phyloP scores from a whole-genome alignment of 2,888 invertebrate species.

The Zele albiditarsus region DNA sequence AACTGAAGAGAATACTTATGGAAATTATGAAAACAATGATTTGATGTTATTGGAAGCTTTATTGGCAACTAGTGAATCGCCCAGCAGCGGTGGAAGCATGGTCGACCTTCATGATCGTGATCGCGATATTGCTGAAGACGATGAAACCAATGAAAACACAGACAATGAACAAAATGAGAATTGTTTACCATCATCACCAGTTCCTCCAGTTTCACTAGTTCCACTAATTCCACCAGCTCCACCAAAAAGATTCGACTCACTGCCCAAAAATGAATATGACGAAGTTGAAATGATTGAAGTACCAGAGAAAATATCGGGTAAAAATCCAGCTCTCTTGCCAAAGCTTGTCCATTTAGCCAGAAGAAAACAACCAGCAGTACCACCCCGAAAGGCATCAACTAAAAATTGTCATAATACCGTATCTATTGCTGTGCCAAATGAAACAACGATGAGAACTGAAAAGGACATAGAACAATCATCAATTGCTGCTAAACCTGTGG shows the following conservation, averaged over 20 bases:
- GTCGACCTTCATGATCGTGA: conserved; percentile 73
- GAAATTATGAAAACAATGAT: conserved; percentile 76
- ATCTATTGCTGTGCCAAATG: conserved; percentile 49
- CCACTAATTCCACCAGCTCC: conserved; percentile 75
- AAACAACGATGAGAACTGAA: conserved; percentile 33
- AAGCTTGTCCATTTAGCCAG: conserved; percentile 60
- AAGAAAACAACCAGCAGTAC: conserved; percentile 69
- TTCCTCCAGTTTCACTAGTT: no score
- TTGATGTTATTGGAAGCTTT: conserved; percentile 79
- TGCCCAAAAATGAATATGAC: conserved; percentile 74
- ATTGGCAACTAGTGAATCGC: conserved; percentile 81
- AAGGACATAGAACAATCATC: not conserved
- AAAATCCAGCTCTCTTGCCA: conserved; percentile 64
- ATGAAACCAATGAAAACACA: conserved; percentile 72
- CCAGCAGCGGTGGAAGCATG: conserved; percentile 74
- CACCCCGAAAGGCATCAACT: conserved; percentile 56
- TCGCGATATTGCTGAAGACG: conserved; percentile 71
- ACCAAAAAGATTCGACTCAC: conserved; percentile 79
- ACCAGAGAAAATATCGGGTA: conserved; percentile 41
- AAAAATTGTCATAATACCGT: conserved; percentile 45
- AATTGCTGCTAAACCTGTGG: not conserved
- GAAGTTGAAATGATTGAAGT: conserved; percentile 61
- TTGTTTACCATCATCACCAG: conserved; percentile 61
- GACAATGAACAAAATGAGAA: conserved; percentile 66
- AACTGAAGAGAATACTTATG: conserved; percentile 59